Evolutionary conservation across 2,888 invertebrate genomes (phyloP), one percentile per base, ranked within the genome.

Genomic region (Incurvaria masculella): DNA sequence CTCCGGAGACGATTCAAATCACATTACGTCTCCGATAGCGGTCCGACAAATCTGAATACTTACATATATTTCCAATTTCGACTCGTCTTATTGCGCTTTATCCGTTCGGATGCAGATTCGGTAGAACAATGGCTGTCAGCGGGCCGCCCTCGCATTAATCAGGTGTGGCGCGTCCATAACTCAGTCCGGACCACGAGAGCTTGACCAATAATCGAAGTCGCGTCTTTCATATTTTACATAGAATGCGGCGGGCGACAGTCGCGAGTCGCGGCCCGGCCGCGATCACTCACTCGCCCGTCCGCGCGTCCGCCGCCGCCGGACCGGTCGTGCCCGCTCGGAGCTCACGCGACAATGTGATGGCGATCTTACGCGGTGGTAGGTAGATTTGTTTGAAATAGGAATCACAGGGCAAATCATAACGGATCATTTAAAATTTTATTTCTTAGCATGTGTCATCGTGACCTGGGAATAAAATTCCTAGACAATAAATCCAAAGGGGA

Each of bases 191-290:
- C 38, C 45, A 49, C 26, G 48, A 17, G 39, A 21, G n/a, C 33
- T 42, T 41, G 16, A 26, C 44, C 17, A 44, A 44, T 26, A 21
- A 21, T 20, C 42, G 33, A 33, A 33, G 11, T 33, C 62, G 60
- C 62, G 63, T 62, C 68, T 65, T 71, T 74, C 73, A 74, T 74
- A 75, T 75, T 76, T 76, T 71, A 74, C 76, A 78, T 76, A 76
- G 73, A 76, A 78, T 74, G 70, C 69, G 58, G 59, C 54, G 65
- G 62, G 59, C 68, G 68, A 72, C 70, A 73, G 68, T 68, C 71
- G 66, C 63, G 53, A 56, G 56, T 58, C 59, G 61, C 61, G 60
- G 59, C 64, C 66, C 67, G 61, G 65, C 63, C 70, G 70, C 72
- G 71, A 75, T 76, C 76, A 75, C 70, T 74, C 73, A 66, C 33